Conservation (phyloP, 35 echinoderm and acorn worm species). For the Patiria miniata region DNA sequence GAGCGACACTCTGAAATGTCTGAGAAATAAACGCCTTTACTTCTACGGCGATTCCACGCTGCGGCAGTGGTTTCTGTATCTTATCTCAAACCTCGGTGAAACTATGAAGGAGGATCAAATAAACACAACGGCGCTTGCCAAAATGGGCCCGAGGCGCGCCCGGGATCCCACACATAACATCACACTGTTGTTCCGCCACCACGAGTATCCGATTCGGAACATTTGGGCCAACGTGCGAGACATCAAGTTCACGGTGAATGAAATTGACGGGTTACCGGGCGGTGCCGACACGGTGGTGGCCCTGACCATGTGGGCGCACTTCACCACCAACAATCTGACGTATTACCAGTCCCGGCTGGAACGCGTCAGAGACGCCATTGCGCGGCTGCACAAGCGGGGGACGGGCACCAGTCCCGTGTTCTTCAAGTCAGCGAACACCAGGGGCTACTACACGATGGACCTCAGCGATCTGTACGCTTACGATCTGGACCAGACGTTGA, state of each 20-base stretch:
- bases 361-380: background rate
- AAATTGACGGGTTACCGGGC: constrained; percentile 30
- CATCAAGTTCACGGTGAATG: constrained; percentile 28
- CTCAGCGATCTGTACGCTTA: constrained; percentile 45
- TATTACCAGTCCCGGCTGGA: constrained; percentile 24
- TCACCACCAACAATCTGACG: constrained; percentile 7
- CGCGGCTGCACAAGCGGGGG: background rate
- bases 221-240: constrained; percentile 10
- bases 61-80: constrained; percentile 40
- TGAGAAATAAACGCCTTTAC: background rate
- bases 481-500: constrained; percentile 18
- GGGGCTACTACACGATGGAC: background rate
- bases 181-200: constrained; percentile 14
- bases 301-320: constrained; percentile 49
- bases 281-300: constrained; percentile 27
- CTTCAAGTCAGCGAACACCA: constrained; percentile 56
- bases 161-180: constrained; percentile 5
- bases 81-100: background rate
- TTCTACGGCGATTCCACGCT: constrained; percentile 51
- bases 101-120: constrained; percentile 13
- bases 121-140: background rate
- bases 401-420: constrained; percentile 26
- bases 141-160: constrained; percentile 10
- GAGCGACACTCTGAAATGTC: background rate
- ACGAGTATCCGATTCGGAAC: constrained; percentile 40